phyloP scores from a whole-genome alignment of 1,140 invertebrate species.

The Apis mellifera region Amel_HAv3.1 CM009946.2:7048501-7049000 shows the following conservation, averaged over 20 bases:
- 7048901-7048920: slow-evolving; percentile 79
- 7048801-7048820: slow-evolving; percentile 85
- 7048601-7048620: slow-evolving; percentile 21
- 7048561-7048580: slow-evolving; percentile 77
- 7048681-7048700: neutral
- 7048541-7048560: slow-evolving; percentile 79
- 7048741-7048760: slow-evolving; percentile 8
- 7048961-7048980: slow-evolving; percentile 43
- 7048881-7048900: slow-evolving; percentile 82
- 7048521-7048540: slow-evolving; percentile 81
- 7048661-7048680: neutral
- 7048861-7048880: slow-evolving; percentile 93
- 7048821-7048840: slow-evolving; percentile 86
- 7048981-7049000: slow-evolving; percentile 29
- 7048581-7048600: slow-evolving; percentile 67
- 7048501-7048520: slow-evolving; percentile 75
- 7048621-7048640: too few species aligned
- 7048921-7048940: slow-evolving; percentile 79
- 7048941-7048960: slow-evolving; percentile 56
- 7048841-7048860: slow-evolving; percentile 95
- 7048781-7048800: slow-evolving; percentile 84
- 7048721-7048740: neutral
- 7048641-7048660: too few species aligned
- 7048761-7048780: slow-evolving; percentile 86
- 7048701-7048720: neutral